Evolutionary conservation across 2,113 vertebrate species (phyloP).

Genomic region (Chroicocephalus ridibundus): DNA sequence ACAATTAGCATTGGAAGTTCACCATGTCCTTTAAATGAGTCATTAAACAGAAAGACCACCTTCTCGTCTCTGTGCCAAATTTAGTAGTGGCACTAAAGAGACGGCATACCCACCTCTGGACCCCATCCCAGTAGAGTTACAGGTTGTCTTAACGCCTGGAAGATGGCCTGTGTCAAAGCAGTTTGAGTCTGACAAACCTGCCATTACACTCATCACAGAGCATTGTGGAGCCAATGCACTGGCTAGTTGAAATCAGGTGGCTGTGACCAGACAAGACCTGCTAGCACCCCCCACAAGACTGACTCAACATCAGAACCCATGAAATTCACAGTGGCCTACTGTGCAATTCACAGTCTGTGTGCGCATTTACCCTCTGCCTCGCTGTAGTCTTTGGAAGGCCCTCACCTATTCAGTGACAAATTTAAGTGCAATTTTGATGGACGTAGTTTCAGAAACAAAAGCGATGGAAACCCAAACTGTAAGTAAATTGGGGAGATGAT

Average conservation of each 20-base stretch:
- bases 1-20: not conserved
- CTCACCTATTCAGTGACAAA: not conserved
- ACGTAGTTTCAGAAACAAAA: not conserved
- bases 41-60: not conserved
- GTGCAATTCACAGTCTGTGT: not conserved
- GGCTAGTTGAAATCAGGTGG: not conserved
- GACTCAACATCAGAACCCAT: not conserved
- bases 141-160: not conserved
- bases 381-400: not conserved
- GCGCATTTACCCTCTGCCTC: not conserved
- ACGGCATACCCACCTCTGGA: not conserved
- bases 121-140: not conserved
- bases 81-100: not conserved
- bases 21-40: not conserved
- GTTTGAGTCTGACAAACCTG: not conserved
- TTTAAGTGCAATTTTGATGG: not conserved
- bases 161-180: not conserved
- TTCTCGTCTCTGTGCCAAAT: not conserved
- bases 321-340: not conserved
- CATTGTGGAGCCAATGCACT: not conserved
- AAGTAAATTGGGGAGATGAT: not conserved
- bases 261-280: not conserved
- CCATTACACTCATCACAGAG: not conserved
- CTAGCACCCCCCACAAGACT: not conserved
- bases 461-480: not conserved